Base-by-base conservation (phyloP, 2,888 invertebrate species). In the Phortica okadai region DNA sequence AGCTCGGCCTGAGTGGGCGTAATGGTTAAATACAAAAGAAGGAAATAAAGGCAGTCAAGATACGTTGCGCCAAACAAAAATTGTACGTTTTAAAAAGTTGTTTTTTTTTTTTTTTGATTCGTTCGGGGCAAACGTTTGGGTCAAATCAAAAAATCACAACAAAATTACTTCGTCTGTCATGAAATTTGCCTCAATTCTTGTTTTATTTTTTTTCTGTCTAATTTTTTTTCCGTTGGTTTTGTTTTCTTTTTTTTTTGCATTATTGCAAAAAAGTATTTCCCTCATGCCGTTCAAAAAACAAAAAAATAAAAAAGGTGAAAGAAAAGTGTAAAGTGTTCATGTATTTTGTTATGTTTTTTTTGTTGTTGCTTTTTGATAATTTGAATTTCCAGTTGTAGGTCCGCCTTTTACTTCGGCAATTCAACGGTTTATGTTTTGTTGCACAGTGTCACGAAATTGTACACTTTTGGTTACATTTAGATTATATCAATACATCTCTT, bases 71-170 rank as follows among this genome's bases (percentile, higher is more conserved):
- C 80, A 79, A 82, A 77, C 77, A 81, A 74, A 81, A 86, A 84
- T 82, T 85, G 81, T 85, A 86, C 86, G 82, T 85, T 86, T 87
- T 79, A 82, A 80, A 79, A 79, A 78, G 56, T 33, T 11, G n/a
- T 76, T 78, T 78, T 79, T 70, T 4, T 10, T 54, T 74, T 69
- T 56, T 62, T 79, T 69, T 80, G 58, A 73, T 33, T 76, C 66
- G 69, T 76, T 76, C 69, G 70, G 75, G 74, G 69, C 76, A 82
- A 82, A 80, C 85, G 85, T 85, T 84, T 85, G 87, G 84, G 84
- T 84, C 84, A 83, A 85, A 85, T 87, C 86, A 84, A 84, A 87
- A 87, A 85, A 85, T 87, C 85, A 85, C 85, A 84, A 87, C 86
- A 82, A 87, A 86, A 84, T 87, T 87, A 87, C 85, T 87, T 72